phyloP scores from a whole-genome alignment of 2,797 vertebrate species.

The Micromesistius poutassou region DNA sequence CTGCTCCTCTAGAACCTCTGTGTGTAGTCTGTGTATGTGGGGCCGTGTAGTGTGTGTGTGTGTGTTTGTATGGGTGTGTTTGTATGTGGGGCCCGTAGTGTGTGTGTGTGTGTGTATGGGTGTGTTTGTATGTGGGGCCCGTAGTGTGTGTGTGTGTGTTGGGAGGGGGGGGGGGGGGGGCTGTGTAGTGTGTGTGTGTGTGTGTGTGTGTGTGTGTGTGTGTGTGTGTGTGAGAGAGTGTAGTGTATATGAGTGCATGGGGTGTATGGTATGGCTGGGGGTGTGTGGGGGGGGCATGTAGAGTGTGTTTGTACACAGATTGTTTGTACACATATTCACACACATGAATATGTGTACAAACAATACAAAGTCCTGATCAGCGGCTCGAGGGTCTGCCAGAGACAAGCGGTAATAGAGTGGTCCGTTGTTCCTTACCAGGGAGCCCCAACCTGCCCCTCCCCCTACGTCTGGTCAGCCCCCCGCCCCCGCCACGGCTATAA shows the following conservation, averaged over 20 bases:
- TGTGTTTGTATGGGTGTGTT: neutral
- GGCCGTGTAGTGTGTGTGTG: neutral
- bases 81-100: neutral
- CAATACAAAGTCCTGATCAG: conserved; percentile 28
- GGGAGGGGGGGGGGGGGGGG: too few species aligned
- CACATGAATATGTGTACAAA: neutral
- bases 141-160: neutral
- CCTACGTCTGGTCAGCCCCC: neutral
- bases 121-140: neutral
- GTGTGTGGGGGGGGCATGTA: conserved; percentile 11
- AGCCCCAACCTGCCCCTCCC: conserved; percentile 12
- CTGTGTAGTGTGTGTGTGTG: too few species aligned
- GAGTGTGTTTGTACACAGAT: too few species aligned
- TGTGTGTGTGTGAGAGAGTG: too few species aligned
- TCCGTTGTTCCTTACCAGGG: conserved; percentile 45
- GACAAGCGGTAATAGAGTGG: conserved; percentile 57
- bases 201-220: too few species aligned
- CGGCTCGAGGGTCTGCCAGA: conserved; percentile 46
- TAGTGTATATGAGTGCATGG: too few species aligned
- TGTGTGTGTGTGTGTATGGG: neutral
- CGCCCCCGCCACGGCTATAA: neutral
- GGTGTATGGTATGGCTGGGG: neutral
- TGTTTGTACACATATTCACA: too few species aligned
- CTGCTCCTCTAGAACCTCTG: neutral
- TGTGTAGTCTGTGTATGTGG: neutral